These are phyloP conservation scores for Halictus rubicundus DNA, from an alignment of 1,140 invertebrate species.

Conservation along the genomic window DNA sequence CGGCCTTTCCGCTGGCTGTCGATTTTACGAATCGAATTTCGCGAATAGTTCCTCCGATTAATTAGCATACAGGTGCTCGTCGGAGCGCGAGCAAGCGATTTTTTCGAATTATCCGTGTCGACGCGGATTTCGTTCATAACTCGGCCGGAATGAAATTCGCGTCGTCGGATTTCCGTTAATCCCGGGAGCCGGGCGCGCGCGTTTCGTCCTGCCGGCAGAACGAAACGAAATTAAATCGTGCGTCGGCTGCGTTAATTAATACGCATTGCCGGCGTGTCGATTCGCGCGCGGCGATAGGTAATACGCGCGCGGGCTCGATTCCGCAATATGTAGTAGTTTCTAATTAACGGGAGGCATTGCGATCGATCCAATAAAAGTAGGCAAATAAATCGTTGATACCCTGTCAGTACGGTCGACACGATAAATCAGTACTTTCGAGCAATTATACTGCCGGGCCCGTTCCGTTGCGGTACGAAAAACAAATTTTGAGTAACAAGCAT, in stretches of 20 bases:
- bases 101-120: conserved; percentile 13
- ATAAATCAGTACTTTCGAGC: conserved; percentile 56
- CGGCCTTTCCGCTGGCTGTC: not conserved
- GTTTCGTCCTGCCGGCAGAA: conserved; percentile 23
- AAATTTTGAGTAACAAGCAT: conserved; percentile 57
- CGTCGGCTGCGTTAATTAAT: conserved; percentile 64
- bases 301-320: conserved; percentile 53
- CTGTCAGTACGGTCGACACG: conserved; percentile 49
- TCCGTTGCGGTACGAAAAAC: conserved; percentile 34
- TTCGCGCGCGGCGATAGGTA: conserved; percentile 58
- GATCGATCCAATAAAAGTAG: conserved; percentile 65
- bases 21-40: not conserved
- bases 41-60: not conserved
- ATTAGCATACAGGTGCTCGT: not conserved
- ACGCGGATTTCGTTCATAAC: conserved; percentile 38
- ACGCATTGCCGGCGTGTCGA: conserved; percentile 58
- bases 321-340: conserved; percentile 63
- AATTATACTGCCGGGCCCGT: conserved; percentile 42
- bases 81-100: not conserved
- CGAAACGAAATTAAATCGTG: conserved; percentile 65
- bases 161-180: conserved; percentile 54
- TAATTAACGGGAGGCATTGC: conserved; percentile 60
- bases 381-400: conserved; percentile 60
- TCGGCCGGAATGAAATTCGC: conserved; percentile 27
- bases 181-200: conserved; percentile 17